Base-by-base conservation (phyloP, 64 coral and sea anemone species). In the Pocillopora verrucosa region DNA sequence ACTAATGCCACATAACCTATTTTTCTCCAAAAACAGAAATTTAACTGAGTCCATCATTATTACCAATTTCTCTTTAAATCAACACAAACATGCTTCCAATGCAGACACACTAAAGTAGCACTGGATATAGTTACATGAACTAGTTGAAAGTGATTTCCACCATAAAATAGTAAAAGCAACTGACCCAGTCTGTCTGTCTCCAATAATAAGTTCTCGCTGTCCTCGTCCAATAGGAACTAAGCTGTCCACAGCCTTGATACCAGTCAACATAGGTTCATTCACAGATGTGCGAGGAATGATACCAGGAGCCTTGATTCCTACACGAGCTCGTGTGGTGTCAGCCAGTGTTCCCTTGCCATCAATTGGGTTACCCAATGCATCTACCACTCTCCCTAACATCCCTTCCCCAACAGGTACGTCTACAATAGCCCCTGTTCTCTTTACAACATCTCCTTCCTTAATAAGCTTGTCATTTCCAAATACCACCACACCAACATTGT, bases 391-490 rank as follows among this genome's bases (percentile, higher is more conserved):
- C 16, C 97, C 97, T 63, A 99, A 86, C 58, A 99, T 83, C 60
- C 95, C 94, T 58, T 99, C 91, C 61, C 97, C 97, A 2, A 99
- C 97, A 41, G 97, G 97, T 25, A 99, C 97, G 79, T 99, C 97
- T 3, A 99, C 97, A 87, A 99, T 99, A 75, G 97, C 97, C 64
- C 97, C 97, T n/a, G 97, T 99, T 86, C 97, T 93, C 86, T 99
- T 99, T 2, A 99, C 97, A 36, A 99, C 93, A 73, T 99, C 97
- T 25, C 97, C 97, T 93, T 99, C 97, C 58, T 99, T 99, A 89
- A 99, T 99, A 61, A 95, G 94, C 80, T 95, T 99, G 75, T 99
- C 97, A 76, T 99, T 99, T 89, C 97, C 97, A 91, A 99, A 99
- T 34, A 99, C 97, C 75, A 99, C 97, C 30, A 99, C 97, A 95